phyloP scores from a whole-genome alignment of 2,888 invertebrate genomes.

The Meteorus cinctellus region DNA sequence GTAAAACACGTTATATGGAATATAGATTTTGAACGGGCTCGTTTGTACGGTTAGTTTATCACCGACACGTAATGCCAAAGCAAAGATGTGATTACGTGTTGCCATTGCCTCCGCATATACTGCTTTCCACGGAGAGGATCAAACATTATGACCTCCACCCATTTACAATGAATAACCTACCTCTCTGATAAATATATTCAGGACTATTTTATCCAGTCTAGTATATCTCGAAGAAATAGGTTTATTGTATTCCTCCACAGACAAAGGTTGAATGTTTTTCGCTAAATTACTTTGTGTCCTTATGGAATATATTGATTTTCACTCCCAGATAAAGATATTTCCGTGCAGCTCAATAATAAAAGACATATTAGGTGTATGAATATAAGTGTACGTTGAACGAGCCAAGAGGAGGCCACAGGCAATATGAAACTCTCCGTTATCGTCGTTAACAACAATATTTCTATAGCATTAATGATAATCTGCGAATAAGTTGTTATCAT shows the following conservation, averaged over 20 bases:
- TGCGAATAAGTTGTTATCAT: constrained; percentile 39
- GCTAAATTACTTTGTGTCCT: not conserved
- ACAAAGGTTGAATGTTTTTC: not conserved
- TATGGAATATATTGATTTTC: not conserved
- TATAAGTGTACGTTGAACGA: constrained; percentile 57
- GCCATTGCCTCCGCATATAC: not conserved
- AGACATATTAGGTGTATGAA: constrained; percentile 55
- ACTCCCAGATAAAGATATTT: constrained; percentile 62
- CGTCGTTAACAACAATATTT: constrained; percentile 55
- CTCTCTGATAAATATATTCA: not conserved
- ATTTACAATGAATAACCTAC: not conserved
- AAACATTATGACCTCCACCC: constrained; percentile 18
- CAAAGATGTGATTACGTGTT: constrained; percentile 21
- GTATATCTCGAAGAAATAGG: not conserved
- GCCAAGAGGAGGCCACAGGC: constrained; percentile 56
- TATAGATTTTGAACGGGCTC: not conserved
- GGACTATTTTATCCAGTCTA: not conserved
- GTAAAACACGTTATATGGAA: not conserved
- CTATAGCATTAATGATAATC: constrained; percentile 50
- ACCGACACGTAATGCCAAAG: constrained; percentile 8
- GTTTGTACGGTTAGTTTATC: constrained; percentile 1
- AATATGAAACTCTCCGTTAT: constrained; percentile 58
- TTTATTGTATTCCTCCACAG: not conserved
- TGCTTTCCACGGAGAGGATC: not conserved
- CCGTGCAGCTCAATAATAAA: constrained; percentile 54